Conservation (phyloP, 2,797 vertebrate species). For the Parauchenoglanis punctatus region DNA sequence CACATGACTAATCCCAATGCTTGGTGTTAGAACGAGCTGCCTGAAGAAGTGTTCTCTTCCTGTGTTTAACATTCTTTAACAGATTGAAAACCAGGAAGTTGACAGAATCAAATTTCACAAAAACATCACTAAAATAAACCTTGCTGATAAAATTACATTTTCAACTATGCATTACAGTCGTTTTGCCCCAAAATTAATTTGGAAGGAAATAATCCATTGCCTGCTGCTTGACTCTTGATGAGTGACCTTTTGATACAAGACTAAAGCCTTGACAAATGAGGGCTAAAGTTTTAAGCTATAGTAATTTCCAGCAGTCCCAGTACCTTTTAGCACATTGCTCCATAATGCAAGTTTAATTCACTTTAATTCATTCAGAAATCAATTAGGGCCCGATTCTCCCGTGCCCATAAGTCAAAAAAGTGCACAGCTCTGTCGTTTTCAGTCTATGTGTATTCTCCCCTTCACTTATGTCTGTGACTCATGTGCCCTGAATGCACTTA, state of each 20-base stretch:
- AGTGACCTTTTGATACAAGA: slow-evolving; percentile 48
- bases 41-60: not conserved
- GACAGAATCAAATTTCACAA: not conserved
- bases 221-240: slow-evolving; percentile 32
- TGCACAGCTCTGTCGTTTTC: no score
- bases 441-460: no score
- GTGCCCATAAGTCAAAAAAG: no score
- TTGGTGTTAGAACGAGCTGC: not conserved
- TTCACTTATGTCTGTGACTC: no score
- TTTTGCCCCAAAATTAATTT: not conserved
- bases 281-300: slow-evolving; percentile 43
- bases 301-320: slow-evolving; percentile 47
- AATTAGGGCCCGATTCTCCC: no score
- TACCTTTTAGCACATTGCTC: not conserved
- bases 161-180: no score
- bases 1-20: not conserved
- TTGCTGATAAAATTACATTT: slow-evolving; percentile 9
- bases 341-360: slow-evolving; percentile 18
- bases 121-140: not conserved
- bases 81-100: not conserved
- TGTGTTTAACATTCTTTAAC: not conserved
- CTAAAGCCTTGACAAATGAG: slow-evolving; percentile 44
- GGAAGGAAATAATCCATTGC: slow-evolving; percentile 10
- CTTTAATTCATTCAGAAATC: not conserved
- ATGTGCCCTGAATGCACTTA: no score